Conservation (phyloP, 2,888 invertebrate species). For the Scaptomyza reducta region DNA sequence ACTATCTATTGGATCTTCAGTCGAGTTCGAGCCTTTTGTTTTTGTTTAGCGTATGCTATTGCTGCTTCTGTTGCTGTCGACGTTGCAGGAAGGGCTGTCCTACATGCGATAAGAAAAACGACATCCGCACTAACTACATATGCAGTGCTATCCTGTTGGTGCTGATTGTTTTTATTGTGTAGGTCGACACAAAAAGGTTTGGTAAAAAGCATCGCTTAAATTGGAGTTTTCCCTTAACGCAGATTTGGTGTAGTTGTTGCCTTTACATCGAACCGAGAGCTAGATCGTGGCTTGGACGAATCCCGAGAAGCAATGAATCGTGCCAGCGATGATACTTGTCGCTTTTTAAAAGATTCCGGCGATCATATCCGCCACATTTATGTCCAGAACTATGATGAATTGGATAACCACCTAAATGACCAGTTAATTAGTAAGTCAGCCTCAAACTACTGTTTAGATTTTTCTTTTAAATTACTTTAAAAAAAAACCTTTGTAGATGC, state of each 20-base stretch:
- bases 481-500: conserved; percentile 71
- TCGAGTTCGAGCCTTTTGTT: background rate
- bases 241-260: conserved; percentile 96
- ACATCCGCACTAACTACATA: conserved; percentile 86
- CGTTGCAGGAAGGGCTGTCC: conserved; percentile 91
- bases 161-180: conserved; percentile 92
- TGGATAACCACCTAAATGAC: conserved; percentile 87
- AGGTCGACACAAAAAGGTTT: conserved; percentile 44
- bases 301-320: conserved; percentile 87
- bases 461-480: background rate
- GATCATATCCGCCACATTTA: conserved; percentile 89
- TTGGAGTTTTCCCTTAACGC: background rate
- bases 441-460: background rate
- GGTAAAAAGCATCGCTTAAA: background rate
- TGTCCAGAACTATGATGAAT: conserved; percentile 89
- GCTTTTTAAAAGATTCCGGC: conserved; percentile 89
- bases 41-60: conserved; percentile 69
- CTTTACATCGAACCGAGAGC: conserved; percentile 93
- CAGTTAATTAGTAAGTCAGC: conserved; percentile 87
- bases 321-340: conserved; percentile 88
- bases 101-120: conserved; percentile 93
- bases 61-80: conserved; percentile 94
- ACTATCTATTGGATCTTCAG: background rate
- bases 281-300: conserved; percentile 89
- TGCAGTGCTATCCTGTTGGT: conserved; percentile 88